Base-by-base conservation (phyloP, 2,113 vertebrate species). In the Catharus bicknelli region DNA sequence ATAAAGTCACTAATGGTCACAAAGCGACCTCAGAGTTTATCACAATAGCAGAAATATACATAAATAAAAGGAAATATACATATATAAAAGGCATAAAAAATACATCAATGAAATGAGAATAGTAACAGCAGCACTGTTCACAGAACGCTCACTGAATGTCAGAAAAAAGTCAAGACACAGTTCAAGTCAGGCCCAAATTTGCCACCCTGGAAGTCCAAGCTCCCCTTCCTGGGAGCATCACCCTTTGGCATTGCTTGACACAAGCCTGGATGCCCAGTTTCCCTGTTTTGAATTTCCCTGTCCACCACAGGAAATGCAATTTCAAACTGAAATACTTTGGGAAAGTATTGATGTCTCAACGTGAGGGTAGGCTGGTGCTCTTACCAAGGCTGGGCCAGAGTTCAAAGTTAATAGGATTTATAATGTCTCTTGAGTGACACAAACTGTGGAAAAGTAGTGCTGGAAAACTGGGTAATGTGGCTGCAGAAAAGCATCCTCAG, bases 381-480 rank as follows among this genome's bases (percentile, higher is more conserved):
- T 85, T 92, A 94, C 67, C 78, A 72, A 89, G 66, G 53, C 62
- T 91, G 75, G 93, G 95, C 48, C 90, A 93, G 94, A 91, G 95
- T 94, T 97, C 95, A 94, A 48, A 84, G 80, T 83, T 93, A 78
- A 89, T 86, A 80, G 85, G 85, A 76, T 94, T 96, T 86, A 90
- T 91, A 70, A 74, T 10, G 40, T 84, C 94, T 93, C 95, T 86
- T 74, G 92, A 95, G 93, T 80, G 88, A 81, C 64, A 81, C 94
- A 94, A 93, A 95, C 92, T 91, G 89, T 93, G 92, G 92, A 96
- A 78, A 88, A 89, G 75, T 30, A 81, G 45, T 38, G 74, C 83
- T 86, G 90, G 81, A 94, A 59, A 93, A 74, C 40, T 43, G 86
- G 86, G 90, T 70, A 86, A 95, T 68, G 85, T 80, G 94, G 83